A percentile compares a stretch with the other conserved stretches of the same genome.
phyloP scores from a whole-genome alignment of 2,888 invertebrate species.

The Drosophila merina region DNA sequence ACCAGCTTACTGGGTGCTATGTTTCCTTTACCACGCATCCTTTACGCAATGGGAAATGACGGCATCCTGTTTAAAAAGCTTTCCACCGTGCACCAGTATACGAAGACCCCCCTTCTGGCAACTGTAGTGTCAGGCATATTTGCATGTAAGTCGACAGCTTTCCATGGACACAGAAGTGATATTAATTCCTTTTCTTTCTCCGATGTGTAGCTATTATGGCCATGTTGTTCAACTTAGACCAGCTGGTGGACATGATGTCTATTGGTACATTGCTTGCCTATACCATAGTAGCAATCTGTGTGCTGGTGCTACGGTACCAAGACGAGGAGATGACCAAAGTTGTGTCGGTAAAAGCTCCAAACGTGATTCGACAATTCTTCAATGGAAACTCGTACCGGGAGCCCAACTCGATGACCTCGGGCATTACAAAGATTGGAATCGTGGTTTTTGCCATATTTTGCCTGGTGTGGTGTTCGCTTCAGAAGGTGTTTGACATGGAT shows the following conservation, averaged over 20 bases:
- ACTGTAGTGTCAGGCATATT: constrained; percentile 91
- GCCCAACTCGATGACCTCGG: constrained; percentile 87
- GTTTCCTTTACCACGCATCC: constrained; percentile 93
- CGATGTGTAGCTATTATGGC: constrained; percentile 89
- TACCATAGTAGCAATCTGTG: constrained; percentile 95
- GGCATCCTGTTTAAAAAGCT: constrained; percentile 92
- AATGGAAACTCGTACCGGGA: constrained; percentile 89
- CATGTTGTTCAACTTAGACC: constrained; percentile 93
- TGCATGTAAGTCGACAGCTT: constrained; percentile 85
- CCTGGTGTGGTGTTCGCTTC: constrained; percentile 76
- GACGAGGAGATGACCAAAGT: constrained; percentile 79
- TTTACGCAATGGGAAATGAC: constrained; percentile 96
- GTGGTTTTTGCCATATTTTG: constrained; percentile 85
- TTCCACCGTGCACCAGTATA: constrained; percentile 88
- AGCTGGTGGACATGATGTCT: constrained; percentile 98
- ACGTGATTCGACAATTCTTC: constrained; percentile 86
- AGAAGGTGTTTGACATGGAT: constrained; percentile 59
- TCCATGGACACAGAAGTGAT: neutral
- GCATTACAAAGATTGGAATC: constrained; percentile 87
- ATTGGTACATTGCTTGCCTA: constrained; percentile 96
- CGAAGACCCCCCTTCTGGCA: constrained; percentile 92
- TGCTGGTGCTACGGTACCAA: constrained; percentile 92
- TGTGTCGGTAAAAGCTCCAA: constrained; percentile 76
- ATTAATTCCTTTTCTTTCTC: neutral
- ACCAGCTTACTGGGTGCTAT: constrained; percentile 94